phyloP scores from a whole-genome alignment of 2,888 invertebrate genomes.

The Tipula lateralis region DNA sequence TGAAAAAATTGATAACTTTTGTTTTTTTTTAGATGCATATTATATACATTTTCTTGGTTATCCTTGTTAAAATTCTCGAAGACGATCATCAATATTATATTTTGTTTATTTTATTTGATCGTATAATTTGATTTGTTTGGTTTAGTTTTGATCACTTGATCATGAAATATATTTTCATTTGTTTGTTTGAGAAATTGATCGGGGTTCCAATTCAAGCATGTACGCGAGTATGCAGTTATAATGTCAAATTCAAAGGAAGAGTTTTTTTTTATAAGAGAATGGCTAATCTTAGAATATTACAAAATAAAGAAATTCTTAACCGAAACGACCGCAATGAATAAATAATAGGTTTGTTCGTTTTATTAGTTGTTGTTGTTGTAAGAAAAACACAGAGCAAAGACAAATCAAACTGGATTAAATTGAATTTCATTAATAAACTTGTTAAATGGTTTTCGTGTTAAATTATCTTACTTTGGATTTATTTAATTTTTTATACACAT shows the following conservation, averaged over 20 bases:
- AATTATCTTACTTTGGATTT: constrained; percentile 28
- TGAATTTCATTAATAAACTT: constrained; percentile 29
- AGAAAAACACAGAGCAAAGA: background rate
- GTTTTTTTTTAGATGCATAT: no score
- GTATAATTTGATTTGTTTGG: background rate
- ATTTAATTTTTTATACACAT: background rate
- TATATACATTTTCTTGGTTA: background rate
- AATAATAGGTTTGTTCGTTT: background rate
- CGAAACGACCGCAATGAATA: background rate
- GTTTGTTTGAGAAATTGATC: background rate
- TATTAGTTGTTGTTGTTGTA: background rate
- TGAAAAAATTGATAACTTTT: no score
- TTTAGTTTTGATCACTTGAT: background rate
- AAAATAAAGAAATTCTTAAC: background rate
- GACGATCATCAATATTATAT: constrained; percentile 3
- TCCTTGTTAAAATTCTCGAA: background rate
- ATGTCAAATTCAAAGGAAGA: no score
- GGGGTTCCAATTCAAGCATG: no score
- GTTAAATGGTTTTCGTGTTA: constrained; percentile 29
- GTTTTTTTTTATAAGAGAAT: background rate
- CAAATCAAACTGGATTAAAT: constrained; percentile 27
- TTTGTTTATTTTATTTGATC: background rate
- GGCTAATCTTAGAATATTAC: background rate
- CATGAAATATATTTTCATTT: background rate
- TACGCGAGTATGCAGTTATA: no score